Percentiles rank a stretch among this genome's conserved stretches.
These are phyloP conservation scores for Dermatemys mawii DNA, from an alignment of 2,113 vertebrate species.

Conservation along the genomic window DNA sequence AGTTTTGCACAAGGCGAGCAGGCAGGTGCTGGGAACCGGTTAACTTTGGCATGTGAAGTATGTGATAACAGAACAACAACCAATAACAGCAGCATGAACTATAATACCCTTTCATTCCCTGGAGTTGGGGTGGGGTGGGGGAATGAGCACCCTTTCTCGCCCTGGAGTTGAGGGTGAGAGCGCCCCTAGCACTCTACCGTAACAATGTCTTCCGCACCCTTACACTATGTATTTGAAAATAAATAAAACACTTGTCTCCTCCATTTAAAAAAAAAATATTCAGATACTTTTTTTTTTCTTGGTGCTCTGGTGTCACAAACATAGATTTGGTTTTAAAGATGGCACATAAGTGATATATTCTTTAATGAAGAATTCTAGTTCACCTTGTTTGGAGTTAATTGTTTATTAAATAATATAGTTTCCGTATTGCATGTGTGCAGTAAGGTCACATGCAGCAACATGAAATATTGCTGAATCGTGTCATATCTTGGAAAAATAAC, in stretches of 20 bases:
- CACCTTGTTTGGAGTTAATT: background rate
- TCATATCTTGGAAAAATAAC: background rate
- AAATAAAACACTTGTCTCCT: background rate
- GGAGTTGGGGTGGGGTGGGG: no score
- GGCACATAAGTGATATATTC: background rate
- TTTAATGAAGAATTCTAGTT: background rate
- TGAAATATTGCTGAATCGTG: background rate
- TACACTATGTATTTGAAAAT: background rate
- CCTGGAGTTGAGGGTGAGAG: no score
- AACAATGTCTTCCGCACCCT: no score
- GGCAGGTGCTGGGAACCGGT: no score
- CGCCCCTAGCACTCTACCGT: no score
- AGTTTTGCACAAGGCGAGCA: no score
- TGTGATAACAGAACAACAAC: no score
- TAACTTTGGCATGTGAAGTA: no score
- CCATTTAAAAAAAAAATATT: conserved; percentile 46
- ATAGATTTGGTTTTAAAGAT: background rate
- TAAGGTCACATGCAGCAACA: background rate
- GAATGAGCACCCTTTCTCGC: no score
- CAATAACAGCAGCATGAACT: no score
- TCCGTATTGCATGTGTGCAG: background rate
- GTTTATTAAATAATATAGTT: background rate
- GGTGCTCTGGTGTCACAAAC: background rate
- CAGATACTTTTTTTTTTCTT: background rate
- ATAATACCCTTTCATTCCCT: no score